phyloP scores from a whole-genome alignment of 2,888 invertebrate species.

The Hyalella azteca region DNA sequence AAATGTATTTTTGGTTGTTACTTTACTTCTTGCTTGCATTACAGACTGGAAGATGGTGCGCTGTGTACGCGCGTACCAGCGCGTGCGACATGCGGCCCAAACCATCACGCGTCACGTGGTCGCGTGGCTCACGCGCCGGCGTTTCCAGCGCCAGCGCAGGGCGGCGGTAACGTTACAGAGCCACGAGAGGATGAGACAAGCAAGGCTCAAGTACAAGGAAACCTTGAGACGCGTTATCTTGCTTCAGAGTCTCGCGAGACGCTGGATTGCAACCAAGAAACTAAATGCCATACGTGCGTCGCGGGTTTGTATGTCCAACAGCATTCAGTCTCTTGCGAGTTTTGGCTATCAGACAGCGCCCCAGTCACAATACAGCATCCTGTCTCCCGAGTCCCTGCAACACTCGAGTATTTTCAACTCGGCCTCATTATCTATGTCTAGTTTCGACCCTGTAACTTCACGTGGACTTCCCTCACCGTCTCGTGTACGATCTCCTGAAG shows the following conservation, averaged over 20 bases:
- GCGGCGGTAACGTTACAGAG: constrained; percentile 45
- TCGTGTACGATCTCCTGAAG: background rate
- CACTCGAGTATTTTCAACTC: background rate
- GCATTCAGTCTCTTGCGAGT: constrained; percentile 46
- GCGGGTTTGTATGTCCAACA: constrained; percentile 31
- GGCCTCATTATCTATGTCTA: background rate
- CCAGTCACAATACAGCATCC: constrained; percentile 43
- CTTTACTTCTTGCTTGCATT: background rate
- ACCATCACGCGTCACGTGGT: background rate
- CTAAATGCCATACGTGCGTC: constrained; percentile 39
- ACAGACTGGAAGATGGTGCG: background rate
- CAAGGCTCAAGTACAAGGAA: constrained; percentile 33
- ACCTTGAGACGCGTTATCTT: constrained; percentile 36
- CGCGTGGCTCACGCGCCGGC: constrained; percentile 19
- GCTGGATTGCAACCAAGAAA: constrained; percentile 42
- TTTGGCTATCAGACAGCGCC: constrained; percentile 47
- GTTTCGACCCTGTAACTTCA: background rate
- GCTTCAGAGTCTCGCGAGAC: constrained; percentile 47
- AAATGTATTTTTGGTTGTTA: background rate
- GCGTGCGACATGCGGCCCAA: background rate
- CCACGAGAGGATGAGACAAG: constrained; percentile 38
- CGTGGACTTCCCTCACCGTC: background rate
- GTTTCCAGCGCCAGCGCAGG: constrained; percentile 23
- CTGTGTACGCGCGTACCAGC: background rate
- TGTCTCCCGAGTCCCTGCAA: constrained; percentile 8